Percentiles rank a stretch among this genome's conserved stretches.
These are phyloP conservation scores for Megalopta genalis DNA, from an alignment of 1,140 invertebrate genomes.

Conservation along the genomic window DNA sequence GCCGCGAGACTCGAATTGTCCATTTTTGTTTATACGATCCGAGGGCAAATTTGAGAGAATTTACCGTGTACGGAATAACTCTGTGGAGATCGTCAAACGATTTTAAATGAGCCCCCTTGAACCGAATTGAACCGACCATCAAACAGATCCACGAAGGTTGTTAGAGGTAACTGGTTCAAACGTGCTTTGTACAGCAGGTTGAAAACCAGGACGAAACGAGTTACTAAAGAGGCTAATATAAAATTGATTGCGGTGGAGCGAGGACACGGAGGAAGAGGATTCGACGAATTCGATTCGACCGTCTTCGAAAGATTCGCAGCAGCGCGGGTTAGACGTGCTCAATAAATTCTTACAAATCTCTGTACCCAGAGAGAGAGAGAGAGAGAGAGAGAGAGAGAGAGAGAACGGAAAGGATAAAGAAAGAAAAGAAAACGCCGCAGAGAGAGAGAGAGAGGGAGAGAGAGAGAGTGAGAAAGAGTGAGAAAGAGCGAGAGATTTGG, in stretches of 20 bases:
- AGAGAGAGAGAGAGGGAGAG: no score
- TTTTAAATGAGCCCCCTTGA: no score
- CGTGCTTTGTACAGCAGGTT: neutral
- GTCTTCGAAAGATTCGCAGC: neutral
- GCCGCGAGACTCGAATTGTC: no score
- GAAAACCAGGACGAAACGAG: neutral
- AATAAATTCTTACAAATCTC: slow-evolving; percentile 10
- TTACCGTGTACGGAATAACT: no score
- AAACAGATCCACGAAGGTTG: no score
- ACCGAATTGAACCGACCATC: no score
- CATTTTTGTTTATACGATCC: no score
- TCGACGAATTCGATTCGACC: slow-evolving; percentile 3
- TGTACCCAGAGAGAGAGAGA: neutral
- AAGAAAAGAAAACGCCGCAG: no score
- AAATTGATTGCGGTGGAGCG: neutral
- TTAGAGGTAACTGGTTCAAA: neutral
- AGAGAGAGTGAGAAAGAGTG: no score
- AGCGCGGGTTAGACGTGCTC: neutral
- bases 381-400: no score
- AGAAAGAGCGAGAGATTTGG: neutral
- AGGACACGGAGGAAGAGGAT: neutral
- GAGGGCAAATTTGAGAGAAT: no score
- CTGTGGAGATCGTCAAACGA: no score
- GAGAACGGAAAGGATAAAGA: neutral
- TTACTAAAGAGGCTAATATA: neutral